Evolutionary conservation across 2,888 invertebrate genomes (phyloP), one percentile per base, ranked within the genome.

Genomic region (Macrophya annulata): DNA sequence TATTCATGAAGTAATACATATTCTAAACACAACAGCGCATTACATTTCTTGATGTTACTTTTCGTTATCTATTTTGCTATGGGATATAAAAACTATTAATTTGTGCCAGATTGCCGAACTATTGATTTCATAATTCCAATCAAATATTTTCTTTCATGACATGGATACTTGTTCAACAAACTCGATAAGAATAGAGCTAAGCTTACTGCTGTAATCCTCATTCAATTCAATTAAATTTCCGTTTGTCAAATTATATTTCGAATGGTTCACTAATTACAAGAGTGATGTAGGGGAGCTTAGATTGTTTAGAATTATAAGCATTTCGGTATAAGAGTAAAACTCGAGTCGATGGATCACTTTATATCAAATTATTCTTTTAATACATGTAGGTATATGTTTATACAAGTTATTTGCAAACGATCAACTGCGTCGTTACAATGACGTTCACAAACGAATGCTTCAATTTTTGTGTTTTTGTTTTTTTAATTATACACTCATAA

Each of bases 361-460:
- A 65, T 82, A 82, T 82, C 65, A 82, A 82, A 82, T 82, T 82
- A 62, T 82, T 62, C 25, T 65, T 82, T 82, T 82, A 82, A 82
- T 82, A 82, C 82, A 83, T 72, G 45, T 65, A 31, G 51, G 83
- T 83, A 68, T 83, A 71, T 68, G n/a, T 83, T 83, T 68, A 83
- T 83, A 83, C 71, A 83, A 83, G 40, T 68, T 45, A 68, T 71
- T 68, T 43, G 81, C 40, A 65, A 59, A 81, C 21, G 40, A 43
- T 65, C 83, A 17, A 51, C 48, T 65, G 25, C 15, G 37, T 48
- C 3, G 6, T 83, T 83, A 71, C 45, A 48, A 48, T 25, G 45
- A 51, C 43, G 21, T 31, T 83, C 62, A 48, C 68, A 83, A 71
- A 48, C n/a, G 31, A 83, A 71, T 83, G 51, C 62, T 81, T 62